Percentiles rank a stretch among this genome's conserved stretches.
Conservation (phyloP, 2,797 vertebrate genomes). For the Gallirallus australis region DNA sequence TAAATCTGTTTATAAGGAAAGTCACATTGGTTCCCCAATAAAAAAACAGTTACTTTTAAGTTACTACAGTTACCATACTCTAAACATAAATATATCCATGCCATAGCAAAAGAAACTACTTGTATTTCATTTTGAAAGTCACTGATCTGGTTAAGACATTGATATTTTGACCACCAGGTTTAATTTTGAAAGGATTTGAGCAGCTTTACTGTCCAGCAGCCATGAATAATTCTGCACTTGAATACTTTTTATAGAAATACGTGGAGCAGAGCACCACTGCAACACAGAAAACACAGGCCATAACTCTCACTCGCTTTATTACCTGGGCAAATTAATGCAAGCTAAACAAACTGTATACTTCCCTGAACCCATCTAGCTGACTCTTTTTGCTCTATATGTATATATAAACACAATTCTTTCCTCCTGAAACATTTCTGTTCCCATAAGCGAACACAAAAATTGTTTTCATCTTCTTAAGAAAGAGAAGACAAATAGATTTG, state of each 20-base stretch:
- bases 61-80: neutral
- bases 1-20: neutral
- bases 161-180: slow-evolving; percentile 23
- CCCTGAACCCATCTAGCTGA: neutral
- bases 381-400: neutral
- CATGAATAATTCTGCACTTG: neutral
- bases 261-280: neutral
- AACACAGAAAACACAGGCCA: neutral
- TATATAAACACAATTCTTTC: neutral
- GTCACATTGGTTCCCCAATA: neutral
- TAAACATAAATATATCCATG: neutral
- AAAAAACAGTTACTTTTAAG: neutral
- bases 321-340: neutral
- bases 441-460: neutral
- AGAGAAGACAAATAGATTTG: neutral
- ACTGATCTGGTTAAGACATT: slow-evolving; percentile 9
- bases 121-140: neutral
- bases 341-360: neutral
- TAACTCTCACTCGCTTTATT: neutral
- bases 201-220: slow-evolving; percentile 33
- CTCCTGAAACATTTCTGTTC: neutral
- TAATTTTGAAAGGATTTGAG: slow-evolving; percentile 48
- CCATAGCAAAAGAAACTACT: neutral
- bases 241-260: neutral
- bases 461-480: neutral